A percentile compares a stretch with the other conserved stretches of the same genome.
Evolutionary conservation across 2,797 vertebrate species (phyloP).

Genomic region (Delichon dasypus): DNA sequence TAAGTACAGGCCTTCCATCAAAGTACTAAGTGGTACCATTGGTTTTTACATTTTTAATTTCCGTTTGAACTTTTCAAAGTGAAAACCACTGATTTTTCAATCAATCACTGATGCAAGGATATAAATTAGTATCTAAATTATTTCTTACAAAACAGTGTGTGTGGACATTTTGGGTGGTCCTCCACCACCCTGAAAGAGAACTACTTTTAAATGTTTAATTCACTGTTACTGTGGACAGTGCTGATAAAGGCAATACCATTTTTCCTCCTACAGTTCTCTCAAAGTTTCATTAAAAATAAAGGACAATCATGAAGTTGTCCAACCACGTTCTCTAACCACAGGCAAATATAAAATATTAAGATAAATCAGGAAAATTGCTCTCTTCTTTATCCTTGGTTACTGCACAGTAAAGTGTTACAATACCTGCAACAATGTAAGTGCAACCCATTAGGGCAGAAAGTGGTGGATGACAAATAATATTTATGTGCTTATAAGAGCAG

Average conservation of each 20-base stretch:
- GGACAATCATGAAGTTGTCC: background rate
- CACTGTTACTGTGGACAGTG: background rate
- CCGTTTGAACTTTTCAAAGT: background rate
- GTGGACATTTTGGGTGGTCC: background rate
- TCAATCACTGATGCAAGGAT: background rate
- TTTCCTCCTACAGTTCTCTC: background rate
- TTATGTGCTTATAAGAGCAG: background rate
- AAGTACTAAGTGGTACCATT: background rate
- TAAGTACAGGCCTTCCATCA: background rate
- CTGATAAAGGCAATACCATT: background rate
- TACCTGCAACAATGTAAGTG: background rate
- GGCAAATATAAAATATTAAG: background rate
- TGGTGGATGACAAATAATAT: background rate
- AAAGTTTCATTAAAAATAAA: background rate
- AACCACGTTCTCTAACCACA: background rate
- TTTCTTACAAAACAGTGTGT: background rate
- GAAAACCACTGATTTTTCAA: background rate
- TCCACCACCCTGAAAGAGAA: background rate
- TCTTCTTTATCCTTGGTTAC: background rate
- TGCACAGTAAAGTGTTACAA: background rate
- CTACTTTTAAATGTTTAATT: background rate
- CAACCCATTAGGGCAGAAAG: background rate
- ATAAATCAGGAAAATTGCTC: background rate
- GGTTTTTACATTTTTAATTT: background rate
- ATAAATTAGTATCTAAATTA: background rate